These are phyloP conservation scores for Mola mola DNA, from an alignment of 2,113 vertebrate species.

Conservation along the genomic window DNA sequence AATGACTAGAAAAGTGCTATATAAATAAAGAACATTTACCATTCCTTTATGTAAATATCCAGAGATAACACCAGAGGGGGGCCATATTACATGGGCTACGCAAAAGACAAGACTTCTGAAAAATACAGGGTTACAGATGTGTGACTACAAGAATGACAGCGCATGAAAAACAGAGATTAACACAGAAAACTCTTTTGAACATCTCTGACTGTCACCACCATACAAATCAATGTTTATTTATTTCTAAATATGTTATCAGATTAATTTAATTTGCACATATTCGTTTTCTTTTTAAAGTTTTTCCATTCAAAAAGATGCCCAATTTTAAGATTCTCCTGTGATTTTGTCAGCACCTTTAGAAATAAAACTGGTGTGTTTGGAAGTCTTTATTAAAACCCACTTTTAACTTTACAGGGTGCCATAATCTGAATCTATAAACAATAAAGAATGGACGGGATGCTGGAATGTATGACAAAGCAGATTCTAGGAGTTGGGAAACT, in stretches of 20 bases:
- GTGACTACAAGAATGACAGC: too few species aligned
- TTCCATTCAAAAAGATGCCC: too few species aligned
- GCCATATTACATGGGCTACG: conserved; percentile 24
- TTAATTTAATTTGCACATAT: not conserved
- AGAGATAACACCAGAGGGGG: conserved; percentile 66
- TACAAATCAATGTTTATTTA: too few species aligned
- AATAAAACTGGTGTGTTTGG: too few species aligned
- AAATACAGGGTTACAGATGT: not conserved
- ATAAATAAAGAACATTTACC: too few species aligned
- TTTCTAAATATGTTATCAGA: too few species aligned
- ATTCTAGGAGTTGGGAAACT: conserved; percentile 1
- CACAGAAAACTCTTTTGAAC: too few species aligned
- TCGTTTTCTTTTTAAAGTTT: too few species aligned
- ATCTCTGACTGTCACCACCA: too few species aligned
- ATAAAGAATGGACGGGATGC: not conserved
- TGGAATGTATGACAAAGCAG: conserved; percentile 11
- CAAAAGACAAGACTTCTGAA: not conserved
- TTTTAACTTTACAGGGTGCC: conserved; percentile 1
- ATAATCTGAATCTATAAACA: conserved; percentile 12
- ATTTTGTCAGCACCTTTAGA: not conserved
- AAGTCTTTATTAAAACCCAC: too few species aligned
- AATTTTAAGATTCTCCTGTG: conserved; percentile 17
- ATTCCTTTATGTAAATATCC: conserved; percentile 39
- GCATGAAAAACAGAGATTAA: too few species aligned
- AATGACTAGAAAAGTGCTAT: too few species aligned